Base-by-base conservation (phyloP, 2,888 invertebrate species). In the Osmoderma eremita region DNA sequence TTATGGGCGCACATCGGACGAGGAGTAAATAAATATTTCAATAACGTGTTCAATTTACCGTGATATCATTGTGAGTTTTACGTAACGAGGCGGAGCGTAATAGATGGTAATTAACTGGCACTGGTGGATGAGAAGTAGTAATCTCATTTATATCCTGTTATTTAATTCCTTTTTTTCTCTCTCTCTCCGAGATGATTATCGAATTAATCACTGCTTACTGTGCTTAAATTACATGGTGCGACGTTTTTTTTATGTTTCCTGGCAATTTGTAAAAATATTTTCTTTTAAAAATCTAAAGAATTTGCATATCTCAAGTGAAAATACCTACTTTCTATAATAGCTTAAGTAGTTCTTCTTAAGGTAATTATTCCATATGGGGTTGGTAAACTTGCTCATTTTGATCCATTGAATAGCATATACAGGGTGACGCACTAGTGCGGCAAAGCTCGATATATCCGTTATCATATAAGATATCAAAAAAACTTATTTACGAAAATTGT, bases 11-110 rank as follows among this genome's bases (percentile, higher is more conserved):
- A 48, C 48, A 18, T 48, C 30, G 5, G 30, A 22, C 30, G 24
- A n/a, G n/a, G n/a, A n/a, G n/a, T n/a, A n/a, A n/a, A 17, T 18
- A 18, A 61, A 61, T 30, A 45, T 45, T 45, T 61, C 45, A 45
- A 61, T 30, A 61, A 48, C 45, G 45, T 61, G 48, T 48, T 45
- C 30, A 48, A 61, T 61, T 61, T 36, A 48, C 45, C 58, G 58
- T 61, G 45, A 45, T 61, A 61, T 45, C 45, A 61, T 45, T 61
- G 45, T 61, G 45, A 61, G 24, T 48, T 61, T 61, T 61, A 61
- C 24, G 24, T 30, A 61, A 61, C 24, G 45, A 22, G 12, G 17
- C 36, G 15, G 45, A 24, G 24, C 24, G 15, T 30, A 45, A 61
- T 10, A 24, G 36, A 61, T 30, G 58, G 10, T 58, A 42, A 45